These are phyloP conservation scores for Steatornis caripensis DNA, from an alignment of 2,113 vertebrate species.

Conservation along the genomic window DNA sequence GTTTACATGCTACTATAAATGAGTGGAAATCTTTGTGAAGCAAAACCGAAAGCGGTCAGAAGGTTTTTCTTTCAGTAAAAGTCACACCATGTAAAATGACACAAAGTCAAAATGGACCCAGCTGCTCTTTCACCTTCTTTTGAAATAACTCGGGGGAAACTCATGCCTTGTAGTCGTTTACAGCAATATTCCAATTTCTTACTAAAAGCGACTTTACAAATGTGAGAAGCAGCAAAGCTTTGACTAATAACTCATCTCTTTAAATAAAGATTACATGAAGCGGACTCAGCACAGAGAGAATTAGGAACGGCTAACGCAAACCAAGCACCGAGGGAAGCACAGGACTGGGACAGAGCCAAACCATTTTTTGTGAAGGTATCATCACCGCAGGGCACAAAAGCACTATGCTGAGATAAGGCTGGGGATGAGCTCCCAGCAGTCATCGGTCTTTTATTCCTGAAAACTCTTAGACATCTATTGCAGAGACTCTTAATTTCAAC, in stretches of 20 bases:
- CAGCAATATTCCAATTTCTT: not conserved
- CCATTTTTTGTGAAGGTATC: not conserved
- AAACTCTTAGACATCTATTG: not conserved
- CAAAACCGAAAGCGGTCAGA: not conserved
- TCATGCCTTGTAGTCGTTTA: not conserved
- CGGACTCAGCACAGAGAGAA: not conserved
- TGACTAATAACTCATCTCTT: not conserved
- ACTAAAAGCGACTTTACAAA: not conserved
- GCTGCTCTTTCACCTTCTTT: not conserved
- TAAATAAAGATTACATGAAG: not conserved
- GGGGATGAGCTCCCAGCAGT: not conserved
- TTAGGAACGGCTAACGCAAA: not conserved
- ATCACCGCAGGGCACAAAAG: not conserved
- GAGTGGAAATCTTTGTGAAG: not conserved
- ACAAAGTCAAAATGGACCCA: not conserved
- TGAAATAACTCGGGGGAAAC: not conserved
- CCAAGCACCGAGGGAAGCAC: not conserved
- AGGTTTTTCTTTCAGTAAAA: not conserved
- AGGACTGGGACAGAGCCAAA: not conserved
- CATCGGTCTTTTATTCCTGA: not conserved
- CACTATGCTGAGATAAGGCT: not conserved
- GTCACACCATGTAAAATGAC: not conserved
- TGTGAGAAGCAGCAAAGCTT: not conserved
- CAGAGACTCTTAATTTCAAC: slow-evolving; percentile 19
- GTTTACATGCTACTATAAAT: not conserved